These are phyloP conservation scores for Sturmia bella DNA, from an alignment of 2,888 invertebrate species.

Conservation along the genomic window DNA sequence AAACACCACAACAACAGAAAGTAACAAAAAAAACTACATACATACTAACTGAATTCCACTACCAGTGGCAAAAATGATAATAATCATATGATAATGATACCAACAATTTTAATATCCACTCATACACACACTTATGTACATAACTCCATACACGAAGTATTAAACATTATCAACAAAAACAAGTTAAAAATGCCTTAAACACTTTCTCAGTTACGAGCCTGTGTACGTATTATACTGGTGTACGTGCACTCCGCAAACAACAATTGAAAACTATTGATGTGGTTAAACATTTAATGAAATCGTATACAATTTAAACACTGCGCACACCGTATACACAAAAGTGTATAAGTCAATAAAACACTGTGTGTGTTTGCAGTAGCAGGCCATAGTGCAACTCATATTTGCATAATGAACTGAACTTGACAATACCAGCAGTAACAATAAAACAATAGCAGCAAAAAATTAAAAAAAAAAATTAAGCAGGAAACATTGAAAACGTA, in stretches of 20 bases:
- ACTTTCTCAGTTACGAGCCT: background rate
- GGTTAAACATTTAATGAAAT: conserved; percentile 54
- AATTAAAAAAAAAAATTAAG: conserved; percentile 27
- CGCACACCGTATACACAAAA: conserved; percentile 13
- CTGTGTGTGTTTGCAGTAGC: conserved; percentile 1
- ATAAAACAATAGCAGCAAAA: conserved; percentile 3
- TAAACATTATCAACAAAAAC: background rate
- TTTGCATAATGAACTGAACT: conserved; percentile 37
- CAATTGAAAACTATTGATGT: conserved; percentile 48
- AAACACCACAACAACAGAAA: conserved; percentile 12
- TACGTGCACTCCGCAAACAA: background rate
- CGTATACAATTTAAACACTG: conserved; percentile 33
- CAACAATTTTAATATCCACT: conserved; percentile 1
- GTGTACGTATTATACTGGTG: background rate
- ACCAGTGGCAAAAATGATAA: conserved; percentile 49
- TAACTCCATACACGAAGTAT: background rate
- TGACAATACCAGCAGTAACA: conserved; percentile 19
- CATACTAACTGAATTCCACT: conserved; percentile 42
- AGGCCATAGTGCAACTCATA: conserved; percentile 26
- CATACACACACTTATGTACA: conserved; percentile 2
- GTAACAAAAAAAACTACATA: conserved; percentile 24
- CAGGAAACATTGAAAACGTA: background rate
- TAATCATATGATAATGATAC: conserved; percentile 58
- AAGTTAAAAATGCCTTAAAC: background rate
- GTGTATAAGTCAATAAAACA: conserved; percentile 5